These are phyloP conservation scores for Cosmia trapezina DNA, from an alignment of 2,888 invertebrate species.

Conservation along the genomic window DNA sequence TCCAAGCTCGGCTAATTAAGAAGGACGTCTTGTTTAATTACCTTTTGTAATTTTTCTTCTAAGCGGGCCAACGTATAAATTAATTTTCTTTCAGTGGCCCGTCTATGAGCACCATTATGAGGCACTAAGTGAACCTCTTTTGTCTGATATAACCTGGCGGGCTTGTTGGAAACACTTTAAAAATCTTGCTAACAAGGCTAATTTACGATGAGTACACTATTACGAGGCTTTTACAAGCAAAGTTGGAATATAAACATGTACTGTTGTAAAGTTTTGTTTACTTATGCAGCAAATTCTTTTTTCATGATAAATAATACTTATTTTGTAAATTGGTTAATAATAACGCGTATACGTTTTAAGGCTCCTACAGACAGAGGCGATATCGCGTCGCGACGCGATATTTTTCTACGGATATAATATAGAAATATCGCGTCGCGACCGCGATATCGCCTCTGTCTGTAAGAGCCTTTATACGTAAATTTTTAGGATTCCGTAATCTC, in stretches of 20 bases:
- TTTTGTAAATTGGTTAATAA: neutral
- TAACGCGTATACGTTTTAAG: neutral
- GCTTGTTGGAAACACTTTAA: conserved; percentile 68
- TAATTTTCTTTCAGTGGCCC: conserved; percentile 82
- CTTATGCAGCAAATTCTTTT: neutral
- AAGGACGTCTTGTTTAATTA: conserved; percentile 88
- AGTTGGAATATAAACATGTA: conserved; percentile 20
- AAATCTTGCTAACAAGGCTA: conserved; percentile 69
- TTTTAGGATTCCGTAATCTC: too few relatives aligned
- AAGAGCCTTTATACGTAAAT: too few relatives aligned
- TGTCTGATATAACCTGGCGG: conserved; percentile 71
- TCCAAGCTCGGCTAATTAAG: conserved; percentile 84
- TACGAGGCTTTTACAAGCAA: conserved; percentile 43
- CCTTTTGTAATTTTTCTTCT: conserved; percentile 87
- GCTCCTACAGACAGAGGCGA: too few relatives aligned
- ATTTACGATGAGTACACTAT: conserved; percentile 63
- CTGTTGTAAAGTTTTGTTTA: conserved; percentile 11
- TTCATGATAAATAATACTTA: neutral
- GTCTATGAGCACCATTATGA: conserved; percentile 78
- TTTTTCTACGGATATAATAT: too few relatives aligned
- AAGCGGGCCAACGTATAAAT: conserved; percentile 84
- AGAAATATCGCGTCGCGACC: too few relatives aligned
- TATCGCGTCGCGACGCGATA: too few relatives aligned
- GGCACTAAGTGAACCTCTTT: conserved; percentile 79
- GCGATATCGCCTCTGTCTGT: too few relatives aligned